Base-by-base conservation (phyloP, 2,797 vertebrate species). In the Synaphobranchus kaupii region DNA sequence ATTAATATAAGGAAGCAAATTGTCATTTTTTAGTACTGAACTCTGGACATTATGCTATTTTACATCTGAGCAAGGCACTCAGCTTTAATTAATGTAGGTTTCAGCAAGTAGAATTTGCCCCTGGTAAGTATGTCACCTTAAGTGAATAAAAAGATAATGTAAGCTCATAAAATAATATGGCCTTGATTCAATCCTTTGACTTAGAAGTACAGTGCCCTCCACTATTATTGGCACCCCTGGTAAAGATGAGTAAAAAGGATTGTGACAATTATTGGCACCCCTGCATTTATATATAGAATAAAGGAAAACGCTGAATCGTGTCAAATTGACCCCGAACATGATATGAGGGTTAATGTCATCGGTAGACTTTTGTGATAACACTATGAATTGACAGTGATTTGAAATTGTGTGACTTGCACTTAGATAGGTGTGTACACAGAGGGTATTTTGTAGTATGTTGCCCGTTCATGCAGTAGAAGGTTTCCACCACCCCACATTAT, bases 401-500 rank as follows among this genome's bases (percentile, higher is more conserved):
- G 25, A 1, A 54, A 73, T 25, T 34, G 54, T 89, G 89, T 87
- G 44, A 97, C 97, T 97, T 94, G 99, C 98, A 97, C 96, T 94
- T 98, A 99, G 91, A 97, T 97, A 0, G 97, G 97, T 31, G 95
- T 94, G 88, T 97, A 91, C 91, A 97, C 93, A 31, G 95, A 92
- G 68, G 93, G 90, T 92, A 99, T 95, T 94, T 94, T 96, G 90
- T 97, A 98, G 93, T 98, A 98, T 88, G 95, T 96, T 85, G 97
- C 98, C 92, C n/a, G n/a, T n/a, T n/a, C n/a, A n/a, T n/a, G n/a
- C n/a, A n/a, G n/a, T n/a, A n/a, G n/a, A n/a, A n/a, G n/a, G n/a
- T n/a, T n/a, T n/a, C n/a, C n/a, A n/a, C n/a, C n/a, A n/a, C n/a
- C n/a, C n/a, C n/a, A n/a, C n/a, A n/a, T n/a, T n/a, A n/a, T n/a